Evolutionary conservation across 2,113 vertebrate genomes (phyloP).

Genomic region (Genyomyrus donnyi): DNA sequence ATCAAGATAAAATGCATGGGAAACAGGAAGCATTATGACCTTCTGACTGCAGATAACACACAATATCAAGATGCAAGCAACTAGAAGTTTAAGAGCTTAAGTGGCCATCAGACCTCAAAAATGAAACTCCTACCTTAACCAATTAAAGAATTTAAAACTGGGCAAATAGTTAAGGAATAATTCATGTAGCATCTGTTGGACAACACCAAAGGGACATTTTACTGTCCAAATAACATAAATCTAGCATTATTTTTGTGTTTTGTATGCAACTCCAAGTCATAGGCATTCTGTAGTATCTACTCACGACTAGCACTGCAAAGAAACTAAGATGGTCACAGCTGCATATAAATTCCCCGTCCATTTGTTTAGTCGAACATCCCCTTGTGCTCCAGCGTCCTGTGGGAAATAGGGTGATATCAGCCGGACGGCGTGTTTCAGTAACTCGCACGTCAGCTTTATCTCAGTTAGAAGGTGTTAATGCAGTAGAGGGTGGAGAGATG

Average conservation of each 20-base stretch:
- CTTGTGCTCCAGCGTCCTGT: slow-evolving; percentile 57
- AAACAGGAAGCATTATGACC: neutral
- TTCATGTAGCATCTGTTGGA: neutral
- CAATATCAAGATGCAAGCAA: neutral
- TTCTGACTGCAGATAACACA: neutral
- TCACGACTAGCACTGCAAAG: slow-evolving; percentile 83
- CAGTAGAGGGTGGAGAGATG: neutral
- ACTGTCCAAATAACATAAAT: neutral
- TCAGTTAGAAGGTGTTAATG: neutral
- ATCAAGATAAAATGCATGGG: neutral
- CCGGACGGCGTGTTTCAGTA: neutral
- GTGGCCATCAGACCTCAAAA: neutral
- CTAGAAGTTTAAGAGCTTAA: neutral
- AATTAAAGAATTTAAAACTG: neutral
- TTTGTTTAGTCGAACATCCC: slow-evolving; percentile 46
- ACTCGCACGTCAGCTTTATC: neutral
- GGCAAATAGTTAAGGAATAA: neutral
- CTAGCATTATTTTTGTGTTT: neutral
- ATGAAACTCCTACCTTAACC: neutral
- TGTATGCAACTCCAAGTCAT: neutral
- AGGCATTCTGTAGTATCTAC: neutral
- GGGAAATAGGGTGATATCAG: neutral
- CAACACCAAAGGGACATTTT: neutral
- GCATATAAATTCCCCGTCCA: slow-evolving; percentile 48
- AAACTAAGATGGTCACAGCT: slow-evolving; percentile 76